Base-by-base conservation (phyloP, 2,888 invertebrate species). In the Kryphioiulus occultus region DNA sequence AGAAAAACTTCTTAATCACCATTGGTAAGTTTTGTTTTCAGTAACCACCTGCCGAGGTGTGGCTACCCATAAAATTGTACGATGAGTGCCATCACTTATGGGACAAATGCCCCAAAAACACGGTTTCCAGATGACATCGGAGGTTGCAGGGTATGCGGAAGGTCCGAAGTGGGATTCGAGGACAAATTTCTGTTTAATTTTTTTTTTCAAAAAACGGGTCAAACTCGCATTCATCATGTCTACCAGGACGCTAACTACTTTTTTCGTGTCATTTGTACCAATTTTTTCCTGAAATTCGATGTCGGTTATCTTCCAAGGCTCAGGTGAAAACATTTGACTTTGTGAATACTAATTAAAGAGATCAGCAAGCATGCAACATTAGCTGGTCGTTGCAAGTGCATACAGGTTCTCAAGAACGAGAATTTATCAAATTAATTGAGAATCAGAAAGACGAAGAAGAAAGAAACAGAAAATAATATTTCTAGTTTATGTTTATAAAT, bases 111-210 rank as follows among this genome's bases (percentile, higher is more conserved):
- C 47, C 47, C 17, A 47, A 47, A 47, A 47, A 47, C 47, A 47
- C 47, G 15, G 12, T 47, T 68, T 4, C 22, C n/a, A 68, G 68
- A 68, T 26, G 68, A 26, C 68, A 68, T 26, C 26, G 22, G 68
- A 22, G 68, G 68, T 68, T 26, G 26, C 68, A 68, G 68, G 26
- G 68, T 68, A 68, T 68, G 68, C 68, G 68, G 68, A 68, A 68
- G 68, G 68, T 10, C 68, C 68, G 12, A 68, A 68, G 68, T 68
- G 68, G 68, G 68, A 22, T 26, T 26, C 26, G 26, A 68, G 68
- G 68, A 68, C 68, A n/a, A 68, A 68, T 68, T 68, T 68, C 68
- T 10, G 68, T n/a, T n/a, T n/a, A n/a, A n/a, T n/a, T n/a, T n/a
- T 22, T 68, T 68, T 68, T 26, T 39, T 39, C 39, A n/a, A 59